Base-by-base conservation (phyloP, 1,140 invertebrate genomes). In the Aphis gossypii region DNA sequence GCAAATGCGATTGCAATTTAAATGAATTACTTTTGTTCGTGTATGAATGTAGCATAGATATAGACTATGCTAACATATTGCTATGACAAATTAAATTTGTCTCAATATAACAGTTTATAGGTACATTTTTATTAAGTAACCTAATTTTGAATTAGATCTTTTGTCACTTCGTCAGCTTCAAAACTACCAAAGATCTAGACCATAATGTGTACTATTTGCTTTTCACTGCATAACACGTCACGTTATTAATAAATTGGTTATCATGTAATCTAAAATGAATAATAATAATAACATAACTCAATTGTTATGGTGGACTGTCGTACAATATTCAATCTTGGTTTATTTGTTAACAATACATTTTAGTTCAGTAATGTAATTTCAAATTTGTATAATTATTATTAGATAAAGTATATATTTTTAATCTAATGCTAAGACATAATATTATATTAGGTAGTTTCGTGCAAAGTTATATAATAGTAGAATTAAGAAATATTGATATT, bases 321-420 rank as follows among this genome's bases (percentile, higher is more conserved):
- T 44, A 30, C 83, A 41, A 84, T 25, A 41, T 38, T 83, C 21
- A 83, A 83, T 21, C 82, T 41, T 21, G 35, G 76, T 82, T 83
- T 83, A 7, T 83, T 83, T 83, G 18, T 83, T 7, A 83, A 83
- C 38, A 83, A 83, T 38, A 38, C 82, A 23, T 83, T 83, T 83
- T 41, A 35, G 82, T 38, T 9, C 82, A 76, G 14, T 76, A 18
- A 76, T 68, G 35, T 35, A 83, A 83, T 83, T 35, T 83, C 6
- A 35, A 83, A 83, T 35, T 83, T 38, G 76, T 38, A 38, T 83
- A 83, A 83, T 83, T 83, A 83, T 83, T 83, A 38, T 83, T 82
- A 82, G n/a, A 21, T 6, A 20, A 1, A 25, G 7, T 25, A 41
- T 83, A 41, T 41, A 41, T 41, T 41, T 35, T 38, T 84, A 84